These are phyloP conservation scores for Nymphicus hollandicus DNA, from an alignment of 2,113 vertebrate species.

Conservation along the genomic window DNA sequence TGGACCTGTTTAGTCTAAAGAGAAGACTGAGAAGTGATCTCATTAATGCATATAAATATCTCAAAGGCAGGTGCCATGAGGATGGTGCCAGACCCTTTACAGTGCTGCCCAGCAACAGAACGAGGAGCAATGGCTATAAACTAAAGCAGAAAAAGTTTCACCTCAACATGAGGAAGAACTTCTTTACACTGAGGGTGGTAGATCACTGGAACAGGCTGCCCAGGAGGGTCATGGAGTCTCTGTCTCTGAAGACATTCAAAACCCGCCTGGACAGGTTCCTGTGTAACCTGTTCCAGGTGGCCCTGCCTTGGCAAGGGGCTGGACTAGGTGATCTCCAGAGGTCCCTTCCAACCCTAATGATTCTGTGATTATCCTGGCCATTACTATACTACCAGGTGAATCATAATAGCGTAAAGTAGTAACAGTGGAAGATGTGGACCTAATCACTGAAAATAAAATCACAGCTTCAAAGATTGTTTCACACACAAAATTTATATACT, in stretches of 20 bases:
- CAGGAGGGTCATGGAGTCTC: neutral
- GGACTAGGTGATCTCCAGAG: neutral
- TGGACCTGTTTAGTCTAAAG: neutral
- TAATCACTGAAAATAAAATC: constrained; percentile 17
- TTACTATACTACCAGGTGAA: neutral
- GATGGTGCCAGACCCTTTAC: neutral
- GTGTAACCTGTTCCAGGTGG: neutral
- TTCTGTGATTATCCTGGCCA: neutral
- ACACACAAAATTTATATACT: neutral
- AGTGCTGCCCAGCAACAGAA: neutral
- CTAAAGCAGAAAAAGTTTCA: neutral
- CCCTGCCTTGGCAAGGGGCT: neutral
- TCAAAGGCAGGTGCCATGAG: neutral
- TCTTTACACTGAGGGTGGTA: neutral
- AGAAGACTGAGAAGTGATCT: neutral
- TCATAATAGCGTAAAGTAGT: neutral
- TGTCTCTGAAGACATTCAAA: neutral
- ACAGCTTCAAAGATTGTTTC: neutral
- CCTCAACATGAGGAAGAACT: neutral
- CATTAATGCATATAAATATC: neutral
- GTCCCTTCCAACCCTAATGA: neutral
- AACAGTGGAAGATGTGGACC: neutral
- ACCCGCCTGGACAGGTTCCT: neutral
- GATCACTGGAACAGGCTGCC: neutral
- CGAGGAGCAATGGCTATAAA: neutral